Conservation (phyloP, 1,140 invertebrate species). For the Plectrocnemia conspersa region DNA sequence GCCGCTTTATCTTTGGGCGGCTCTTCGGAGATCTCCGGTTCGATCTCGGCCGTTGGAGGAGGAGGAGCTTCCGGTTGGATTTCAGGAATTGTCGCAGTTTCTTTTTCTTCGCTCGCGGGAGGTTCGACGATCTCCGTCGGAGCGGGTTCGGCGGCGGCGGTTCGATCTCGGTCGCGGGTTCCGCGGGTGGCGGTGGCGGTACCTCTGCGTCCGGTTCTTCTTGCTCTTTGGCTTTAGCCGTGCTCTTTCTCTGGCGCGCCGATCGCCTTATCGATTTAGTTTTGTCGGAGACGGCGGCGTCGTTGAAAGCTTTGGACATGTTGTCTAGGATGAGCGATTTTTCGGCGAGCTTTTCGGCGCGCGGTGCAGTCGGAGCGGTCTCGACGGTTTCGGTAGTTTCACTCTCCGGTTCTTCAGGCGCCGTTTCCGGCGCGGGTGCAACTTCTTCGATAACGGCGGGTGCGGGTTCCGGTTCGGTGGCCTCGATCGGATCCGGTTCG, state of each 20-base stretch:
- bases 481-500: slow-evolving; percentile 55
- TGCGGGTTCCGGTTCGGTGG: slow-evolving; percentile 49
- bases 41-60: slow-evolving; percentile 40
- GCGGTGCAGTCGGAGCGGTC: neutral
- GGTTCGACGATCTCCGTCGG: neutral
- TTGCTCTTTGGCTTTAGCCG: slow-evolving; percentile 47
- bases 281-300: slow-evolving; percentile 28
- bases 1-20: slow-evolving; percentile 38
- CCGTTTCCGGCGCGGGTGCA: slow-evolving; percentile 28
- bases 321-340: slow-evolving; percentile 44
- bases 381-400: neutral
- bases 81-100: slow-evolving; percentile 42
- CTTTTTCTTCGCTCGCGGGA: slow-evolving; percentile 40
- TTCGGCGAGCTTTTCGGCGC: slow-evolving; percentile 39
- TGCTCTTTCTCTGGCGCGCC: slow-evolving; percentile 38
- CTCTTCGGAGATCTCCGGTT: slow-evolving; percentile 38
- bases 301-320: slow-evolving; percentile 48
- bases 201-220: slow-evolving; percentile 27
- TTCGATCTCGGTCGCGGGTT: neutral
- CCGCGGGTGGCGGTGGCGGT: neutral
- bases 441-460: neutral
- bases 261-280: slow-evolving; percentile 28
- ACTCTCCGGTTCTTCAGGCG: slow-evolving; percentile 32
- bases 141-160: neutral
- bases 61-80: neutral